phyloP scores from a whole-genome alignment of 2,888 invertebrate species.

The Sesia bembeciformis region DNA sequence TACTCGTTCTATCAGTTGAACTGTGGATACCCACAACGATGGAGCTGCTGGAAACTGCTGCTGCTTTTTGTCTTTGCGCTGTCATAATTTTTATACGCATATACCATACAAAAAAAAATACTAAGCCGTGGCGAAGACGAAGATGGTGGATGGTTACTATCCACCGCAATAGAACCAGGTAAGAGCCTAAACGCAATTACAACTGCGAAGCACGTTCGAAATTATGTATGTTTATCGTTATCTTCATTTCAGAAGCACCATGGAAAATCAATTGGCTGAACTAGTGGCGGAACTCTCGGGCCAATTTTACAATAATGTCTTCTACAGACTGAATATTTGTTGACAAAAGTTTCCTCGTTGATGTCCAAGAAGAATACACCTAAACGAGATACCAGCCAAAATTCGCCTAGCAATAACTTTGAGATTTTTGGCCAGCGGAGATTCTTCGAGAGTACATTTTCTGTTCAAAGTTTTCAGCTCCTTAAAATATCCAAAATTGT shows the following conservation, averaged over 20 bases:
- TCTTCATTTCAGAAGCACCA: slow-evolving; percentile 5
- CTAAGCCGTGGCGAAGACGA: slow-evolving; percentile 4
- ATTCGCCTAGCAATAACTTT: slow-evolving; percentile 3
- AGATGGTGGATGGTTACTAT: slow-evolving; percentile 7
- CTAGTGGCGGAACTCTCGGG: slow-evolving; percentile 10
- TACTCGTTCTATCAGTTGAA: too few relatives aligned
- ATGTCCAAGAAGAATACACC: slow-evolving; percentile 6
- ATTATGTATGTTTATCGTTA: not conserved
- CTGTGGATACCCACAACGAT: too few relatives aligned
- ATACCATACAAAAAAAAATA: slow-evolving; percentile 1
- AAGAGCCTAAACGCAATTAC: not conserved
- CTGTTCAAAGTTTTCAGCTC: slow-evolving; percentile 10
- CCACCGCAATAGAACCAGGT: slow-evolving; percentile 7
- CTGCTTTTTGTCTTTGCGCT: too few relatives aligned
- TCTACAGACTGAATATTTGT: slow-evolving; percentile 7
- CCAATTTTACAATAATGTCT: slow-evolving; percentile 14
- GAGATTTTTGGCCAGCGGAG: slow-evolving; percentile 3
- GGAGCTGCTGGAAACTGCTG: too few relatives aligned
- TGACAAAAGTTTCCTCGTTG: slow-evolving; percentile 5
- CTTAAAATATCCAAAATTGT: slow-evolving; percentile 8
- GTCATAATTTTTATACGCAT: too few relatives aligned
- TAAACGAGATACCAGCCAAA: not conserved
- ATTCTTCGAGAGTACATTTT: slow-evolving; percentile 7
- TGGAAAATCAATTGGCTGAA: slow-evolving; percentile 11
- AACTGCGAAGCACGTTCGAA: not conserved